Evolutionary conservation across 2,888 invertebrate species (phyloP).

Genomic region (Brenthis ino): DNA sequence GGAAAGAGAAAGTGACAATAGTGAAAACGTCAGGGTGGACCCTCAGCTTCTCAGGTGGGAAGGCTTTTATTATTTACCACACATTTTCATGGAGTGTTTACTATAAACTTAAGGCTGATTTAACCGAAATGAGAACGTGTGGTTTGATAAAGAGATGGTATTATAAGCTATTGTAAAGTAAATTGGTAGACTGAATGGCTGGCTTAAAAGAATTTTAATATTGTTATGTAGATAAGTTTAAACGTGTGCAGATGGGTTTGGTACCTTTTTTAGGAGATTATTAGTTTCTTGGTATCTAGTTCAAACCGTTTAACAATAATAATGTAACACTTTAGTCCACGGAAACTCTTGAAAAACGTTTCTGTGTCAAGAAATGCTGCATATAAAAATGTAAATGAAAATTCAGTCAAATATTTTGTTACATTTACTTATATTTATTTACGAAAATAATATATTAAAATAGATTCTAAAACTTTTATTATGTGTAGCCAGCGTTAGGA

Average conservation of each 20-base stretch:
- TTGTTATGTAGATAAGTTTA: too few relatives aligned
- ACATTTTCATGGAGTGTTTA: conserved; percentile 81
- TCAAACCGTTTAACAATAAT: too few relatives aligned
- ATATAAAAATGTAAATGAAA: too few relatives aligned
- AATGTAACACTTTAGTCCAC: too few relatives aligned
- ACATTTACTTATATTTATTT: too few relatives aligned
- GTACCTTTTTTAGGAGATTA: too few relatives aligned
- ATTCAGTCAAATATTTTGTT: too few relatives aligned
- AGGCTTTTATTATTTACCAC: conserved; percentile 79
- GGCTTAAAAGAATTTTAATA: background rate
- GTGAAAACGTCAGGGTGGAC: conserved; percentile 65
- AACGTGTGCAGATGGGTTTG: too few relatives aligned
- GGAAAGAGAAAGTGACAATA: conserved; percentile 65
- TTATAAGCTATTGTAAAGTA: background rate
- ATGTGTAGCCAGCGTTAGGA: background rate
- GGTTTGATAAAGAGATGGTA: conserved; percentile 45
- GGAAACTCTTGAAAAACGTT: too few relatives aligned
- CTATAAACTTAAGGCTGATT: conserved; percentile 78
- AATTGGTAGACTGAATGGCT: background rate
- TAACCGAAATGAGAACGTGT: conserved; percentile 71
- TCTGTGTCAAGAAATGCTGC: too few relatives aligned
- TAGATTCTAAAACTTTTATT: background rate
- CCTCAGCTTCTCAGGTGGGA: conserved; percentile 53
- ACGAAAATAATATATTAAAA: background rate
- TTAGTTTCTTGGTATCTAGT: too few relatives aligned